A percentile compares a stretch with the other conserved stretches of the same genome.
Evolutionary conservation across 1,140 invertebrate genomes (phyloP).

Genomic region (Hydropsyche tenuis): DNA sequence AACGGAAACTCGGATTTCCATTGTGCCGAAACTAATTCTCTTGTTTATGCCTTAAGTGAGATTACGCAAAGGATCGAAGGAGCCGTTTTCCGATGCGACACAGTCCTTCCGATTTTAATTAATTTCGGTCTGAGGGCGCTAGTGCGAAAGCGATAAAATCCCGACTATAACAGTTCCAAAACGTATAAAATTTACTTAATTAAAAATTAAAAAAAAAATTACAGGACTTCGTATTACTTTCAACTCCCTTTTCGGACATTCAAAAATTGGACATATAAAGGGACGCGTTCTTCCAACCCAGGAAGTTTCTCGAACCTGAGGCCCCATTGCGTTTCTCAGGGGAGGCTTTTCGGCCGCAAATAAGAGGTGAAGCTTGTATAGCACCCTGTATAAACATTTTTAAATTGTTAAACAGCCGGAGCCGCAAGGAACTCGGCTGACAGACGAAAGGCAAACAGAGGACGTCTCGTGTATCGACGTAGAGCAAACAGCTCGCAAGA

Average conservation of each 20-base stretch:
- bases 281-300: too few species aligned
- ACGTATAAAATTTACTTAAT: too few species aligned
- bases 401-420: conserved; percentile 37
- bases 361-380: not conserved
- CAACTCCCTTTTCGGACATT: too few species aligned
- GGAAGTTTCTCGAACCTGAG: too few species aligned
- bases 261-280: not conserved
- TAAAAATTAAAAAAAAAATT: too few species aligned
- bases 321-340: not conserved
- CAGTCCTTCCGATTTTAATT: conserved; percentile 12
- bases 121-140: not conserved
- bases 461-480: not conserved
- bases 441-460: conserved; percentile 16
- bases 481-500: conserved; percentile 12
- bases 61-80: conserved; percentile 23
- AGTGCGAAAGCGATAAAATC: too few species aligned
- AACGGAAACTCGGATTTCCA: conserved; percentile 23
- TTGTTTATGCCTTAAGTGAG: conserved; percentile 29
- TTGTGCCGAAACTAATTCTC: conserved; percentile 29
- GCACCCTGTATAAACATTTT: conserved; percentile 34
- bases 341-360: conserved; percentile 25
- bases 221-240: too few species aligned
- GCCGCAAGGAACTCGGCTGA: conserved; percentile 13
- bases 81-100: conserved; percentile 7
- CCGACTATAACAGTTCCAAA: too few species aligned